A percentile compares a stretch with the other conserved stretches of the same genome.
These are phyloP conservation scores for Lanius ludovicianus DNA, from an alignment of 2,113 vertebrate species.

Conservation along the genomic window DNA sequence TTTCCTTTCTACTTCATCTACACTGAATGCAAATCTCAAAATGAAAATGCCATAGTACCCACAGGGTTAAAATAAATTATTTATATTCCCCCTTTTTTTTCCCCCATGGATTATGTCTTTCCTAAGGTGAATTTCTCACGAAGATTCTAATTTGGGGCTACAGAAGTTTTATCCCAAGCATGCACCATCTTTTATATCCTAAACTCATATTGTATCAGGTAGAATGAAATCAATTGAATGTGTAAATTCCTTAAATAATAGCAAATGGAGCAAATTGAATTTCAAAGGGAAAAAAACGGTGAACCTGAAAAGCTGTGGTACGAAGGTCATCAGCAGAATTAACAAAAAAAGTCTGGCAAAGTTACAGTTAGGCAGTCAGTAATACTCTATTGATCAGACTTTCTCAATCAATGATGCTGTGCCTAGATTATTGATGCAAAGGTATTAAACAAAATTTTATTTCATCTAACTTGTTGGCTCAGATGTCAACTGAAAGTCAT, in stretches of 20 bases:
- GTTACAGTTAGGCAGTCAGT: slow-evolving; percentile 81
- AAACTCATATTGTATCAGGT: slow-evolving; percentile 54
- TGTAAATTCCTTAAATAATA: slow-evolving; percentile 80
- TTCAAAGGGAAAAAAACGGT: slow-evolving; percentile 74
- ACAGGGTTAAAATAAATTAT: slow-evolving; percentile 13
- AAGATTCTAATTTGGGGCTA: slow-evolving; percentile 21
- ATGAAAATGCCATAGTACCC: neutral
- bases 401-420: slow-evolving; percentile 82
- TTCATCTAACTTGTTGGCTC: slow-evolving; percentile 84
- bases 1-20: neutral
- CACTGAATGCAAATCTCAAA: neutral
- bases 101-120: neutral
- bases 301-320: slow-evolving; percentile 73
- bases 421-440: slow-evolving; percentile 85
- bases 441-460: slow-evolving; percentile 88
- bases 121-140: neutral
- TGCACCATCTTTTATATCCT: slow-evolving; percentile 33
- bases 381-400: slow-evolving; percentile 85
- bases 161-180: slow-evolving; percentile 38
- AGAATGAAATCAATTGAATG: slow-evolving; percentile 73
- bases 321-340: slow-evolving; percentile 82
- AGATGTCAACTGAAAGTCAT: slow-evolving; percentile 87
- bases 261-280: slow-evolving; percentile 80
- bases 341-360: slow-evolving; percentile 80
- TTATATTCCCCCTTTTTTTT: neutral